A percentile compares a stretch with the other conserved stretches of the same genome.
These are phyloP conservation scores for Danionella cerebrum DNA, from an alignment of 2,113 vertebrate species.

Conservation along the genomic window DNA sequence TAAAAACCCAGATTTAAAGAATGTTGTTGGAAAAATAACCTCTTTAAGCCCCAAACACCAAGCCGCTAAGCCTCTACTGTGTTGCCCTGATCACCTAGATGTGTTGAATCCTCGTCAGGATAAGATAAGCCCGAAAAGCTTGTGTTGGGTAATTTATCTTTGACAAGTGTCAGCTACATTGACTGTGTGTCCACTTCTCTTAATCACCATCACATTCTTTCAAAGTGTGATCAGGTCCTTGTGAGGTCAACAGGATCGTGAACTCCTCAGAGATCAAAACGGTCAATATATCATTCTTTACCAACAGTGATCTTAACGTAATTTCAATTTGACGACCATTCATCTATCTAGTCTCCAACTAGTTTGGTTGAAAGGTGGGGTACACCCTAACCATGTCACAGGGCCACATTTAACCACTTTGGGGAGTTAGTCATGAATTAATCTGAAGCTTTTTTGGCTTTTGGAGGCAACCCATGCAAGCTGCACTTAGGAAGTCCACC, in stretches of 20 bases:
- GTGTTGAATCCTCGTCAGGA: slow-evolving; percentile 9
- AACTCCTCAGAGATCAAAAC: not conserved
- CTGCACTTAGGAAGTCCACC: too few species aligned
- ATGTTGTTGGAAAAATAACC: not conserved
- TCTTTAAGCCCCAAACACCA: not conserved
- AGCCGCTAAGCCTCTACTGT: not conserved
- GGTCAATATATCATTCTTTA: not conserved
- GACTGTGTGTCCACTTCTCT: not conserved
- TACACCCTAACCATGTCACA: too few species aligned
- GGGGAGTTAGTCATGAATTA: too few species aligned
- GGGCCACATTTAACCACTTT: too few species aligned
- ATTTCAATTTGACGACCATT: too few species aligned
- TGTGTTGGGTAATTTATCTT: slow-evolving; percentile 1
- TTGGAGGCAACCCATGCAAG: too few species aligned
- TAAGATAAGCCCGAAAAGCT: not conserved
- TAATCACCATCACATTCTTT: slow-evolving; percentile 7
- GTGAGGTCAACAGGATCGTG: not conserved
- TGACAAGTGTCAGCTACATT: slow-evolving; percentile 6
- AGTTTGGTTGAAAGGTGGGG: too few species aligned
- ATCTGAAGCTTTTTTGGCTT: too few species aligned
- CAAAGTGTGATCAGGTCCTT: not conserved
- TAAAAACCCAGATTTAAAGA: too few species aligned
- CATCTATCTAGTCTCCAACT: too few species aligned
- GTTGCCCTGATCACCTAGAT: not conserved
- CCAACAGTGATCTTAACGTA: not conserved